Conservation (phyloP, 1,140 invertebrate genomes). For the Mercenaria mercenaria region DNA sequence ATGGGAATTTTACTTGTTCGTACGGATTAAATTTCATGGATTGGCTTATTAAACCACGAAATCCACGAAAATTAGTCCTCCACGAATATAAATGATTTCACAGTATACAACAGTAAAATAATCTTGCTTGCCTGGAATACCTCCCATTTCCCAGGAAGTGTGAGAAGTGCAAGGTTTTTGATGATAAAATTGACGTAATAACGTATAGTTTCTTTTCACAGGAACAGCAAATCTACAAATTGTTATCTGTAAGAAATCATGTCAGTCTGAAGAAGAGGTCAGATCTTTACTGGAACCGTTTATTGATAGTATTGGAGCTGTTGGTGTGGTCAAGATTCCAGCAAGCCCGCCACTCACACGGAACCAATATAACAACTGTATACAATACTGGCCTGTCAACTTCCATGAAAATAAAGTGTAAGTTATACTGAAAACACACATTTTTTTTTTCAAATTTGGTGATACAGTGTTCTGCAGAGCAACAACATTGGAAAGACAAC, state of each 20-base stretch:
- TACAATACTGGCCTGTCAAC: constrained; percentile 92
- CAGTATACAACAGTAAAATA: too few species aligned
- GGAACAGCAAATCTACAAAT: constrained; percentile 8
- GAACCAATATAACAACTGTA: constrained; percentile 89
- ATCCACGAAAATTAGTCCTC: too few species aligned
- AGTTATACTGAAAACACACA: too few species aligned
- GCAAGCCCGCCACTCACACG: constrained; percentile 88
- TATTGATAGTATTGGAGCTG: constrained; percentile 12
- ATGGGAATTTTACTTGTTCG: too few species aligned
- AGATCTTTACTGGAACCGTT: not conserved
- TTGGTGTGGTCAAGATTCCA: constrained; percentile 87
- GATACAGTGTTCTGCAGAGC: not conserved
- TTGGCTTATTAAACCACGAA: too few species aligned
- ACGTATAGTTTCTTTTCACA: not conserved
- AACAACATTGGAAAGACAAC: too few species aligned
- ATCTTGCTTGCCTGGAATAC: too few species aligned
- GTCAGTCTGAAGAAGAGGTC: not conserved
- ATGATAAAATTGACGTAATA: too few species aligned
- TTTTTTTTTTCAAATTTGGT: not conserved
- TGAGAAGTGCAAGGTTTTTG: too few species aligned
- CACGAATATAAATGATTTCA: too few species aligned
- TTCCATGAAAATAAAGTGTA: constrained; percentile 89
- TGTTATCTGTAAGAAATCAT: constrained; percentile 1
- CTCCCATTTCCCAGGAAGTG: too few species aligned
- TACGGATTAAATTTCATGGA: too few species aligned